phyloP scores from a whole-genome alignment of 2,797 vertebrate genomes.

The Thamnophis elegans region DNA sequence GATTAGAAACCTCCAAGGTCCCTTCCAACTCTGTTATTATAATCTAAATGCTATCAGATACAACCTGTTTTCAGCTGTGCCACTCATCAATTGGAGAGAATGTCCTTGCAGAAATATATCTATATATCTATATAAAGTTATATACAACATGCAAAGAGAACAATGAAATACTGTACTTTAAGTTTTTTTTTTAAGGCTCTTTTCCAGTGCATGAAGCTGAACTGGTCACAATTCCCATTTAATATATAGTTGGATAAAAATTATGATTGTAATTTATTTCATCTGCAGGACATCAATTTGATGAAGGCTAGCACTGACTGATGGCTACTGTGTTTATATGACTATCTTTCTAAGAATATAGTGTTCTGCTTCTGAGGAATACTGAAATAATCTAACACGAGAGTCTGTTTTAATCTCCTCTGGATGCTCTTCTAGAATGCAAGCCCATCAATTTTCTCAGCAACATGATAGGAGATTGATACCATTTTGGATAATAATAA shows the following conservation, averaged over 20 bases:
- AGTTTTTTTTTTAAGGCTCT: background rate
- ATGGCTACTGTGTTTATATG: background rate
- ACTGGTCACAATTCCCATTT: background rate
- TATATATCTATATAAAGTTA: background rate
- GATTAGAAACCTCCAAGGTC: no score
- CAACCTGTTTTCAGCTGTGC: background rate
- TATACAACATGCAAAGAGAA: background rate
- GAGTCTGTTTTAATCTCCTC: background rate
- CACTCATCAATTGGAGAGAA: background rate
- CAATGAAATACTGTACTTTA: background rate
- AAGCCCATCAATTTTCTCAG: background rate
- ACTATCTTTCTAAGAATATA: background rate
- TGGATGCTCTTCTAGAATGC: background rate
- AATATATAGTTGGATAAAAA: background rate
- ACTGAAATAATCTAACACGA: background rate
- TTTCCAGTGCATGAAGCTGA: background rate
- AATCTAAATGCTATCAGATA: background rate
- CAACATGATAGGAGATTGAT: background rate
- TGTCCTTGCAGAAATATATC: background rate
- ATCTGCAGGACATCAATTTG: background rate
- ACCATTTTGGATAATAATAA: background rate
- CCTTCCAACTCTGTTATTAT: no score
- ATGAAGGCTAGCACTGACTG: background rate
- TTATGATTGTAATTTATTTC: background rate
- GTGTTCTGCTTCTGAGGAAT: background rate